These are phyloP conservation scores for Lasioglossum albipes DNA, from an alignment of 1,140 invertebrate genomes.

Conservation along the genomic window DNA sequence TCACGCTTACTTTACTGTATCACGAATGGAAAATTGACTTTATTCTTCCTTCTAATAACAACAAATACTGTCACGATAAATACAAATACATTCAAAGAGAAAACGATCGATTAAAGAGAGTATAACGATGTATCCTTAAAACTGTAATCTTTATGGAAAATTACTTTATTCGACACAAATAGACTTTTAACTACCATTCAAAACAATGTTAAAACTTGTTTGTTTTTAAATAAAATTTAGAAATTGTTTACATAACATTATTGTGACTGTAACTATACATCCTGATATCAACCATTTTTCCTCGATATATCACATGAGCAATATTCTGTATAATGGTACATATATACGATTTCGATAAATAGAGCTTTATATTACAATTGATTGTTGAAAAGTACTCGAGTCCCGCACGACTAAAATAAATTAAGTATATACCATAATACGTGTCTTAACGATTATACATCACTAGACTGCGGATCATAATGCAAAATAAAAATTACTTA, in stretches of 20 bases:
- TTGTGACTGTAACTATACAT: slow-evolving; percentile 7
- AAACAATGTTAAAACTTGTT: slow-evolving; percentile 55
- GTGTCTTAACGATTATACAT: background rate
- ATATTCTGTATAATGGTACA: background rate
- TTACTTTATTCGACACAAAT: slow-evolving; percentile 15
- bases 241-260: slow-evolving; percentile 47
- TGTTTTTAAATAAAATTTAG: slow-evolving; percentile 62
- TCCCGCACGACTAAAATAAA: background rate
- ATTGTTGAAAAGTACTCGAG: background rate
- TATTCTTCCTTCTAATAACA: slow-evolving; percentile 9
- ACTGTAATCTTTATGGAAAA: slow-evolving; percentile 2
- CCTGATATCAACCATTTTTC: background rate
- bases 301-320: background rate
- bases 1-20: slow-evolving; percentile 25
- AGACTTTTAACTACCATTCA: slow-evolving; percentile 43
- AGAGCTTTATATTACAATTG: background rate
- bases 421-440: background rate
- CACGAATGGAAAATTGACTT: slow-evolving; percentile 20
- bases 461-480: background rate
- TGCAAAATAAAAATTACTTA: no score
- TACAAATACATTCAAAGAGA: background rate
- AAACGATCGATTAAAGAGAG: background rate
- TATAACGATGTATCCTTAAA: background rate
- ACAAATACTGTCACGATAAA: slow-evolving; percentile 12
- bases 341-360: background rate